Base-by-base conservation (phyloP, 2,797 vertebrate species). In the Neoniphon sammara region DNA sequence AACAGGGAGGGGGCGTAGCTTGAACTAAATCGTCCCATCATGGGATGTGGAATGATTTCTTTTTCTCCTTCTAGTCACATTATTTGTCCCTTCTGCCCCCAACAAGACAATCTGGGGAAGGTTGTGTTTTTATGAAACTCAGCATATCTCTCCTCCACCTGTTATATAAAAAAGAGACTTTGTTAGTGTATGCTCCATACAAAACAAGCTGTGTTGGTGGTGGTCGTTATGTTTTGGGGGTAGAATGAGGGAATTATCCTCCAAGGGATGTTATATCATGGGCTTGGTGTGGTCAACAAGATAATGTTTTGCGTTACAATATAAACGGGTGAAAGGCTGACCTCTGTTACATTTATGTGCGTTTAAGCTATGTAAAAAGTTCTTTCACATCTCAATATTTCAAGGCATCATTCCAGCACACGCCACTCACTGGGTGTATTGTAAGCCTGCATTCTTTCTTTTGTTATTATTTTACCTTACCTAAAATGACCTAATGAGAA, bases 351-450 rank as follows among this genome's bases (percentile, higher is more conserved):
- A 60, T 62, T 46, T 53, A 58, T 60, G 20, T 58, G 58, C 58
- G 67, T 81, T 25, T 54, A n/a, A 30, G n/a, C 46, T 17, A 42
- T 23, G 70, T 67, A 66, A 60, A 66, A 23, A 11, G 71, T 77
- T 80, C 36, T 75, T 55, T 42, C 42, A 20, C n/a, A 39, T 14
- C 66, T 64, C 75, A 49, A 63, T 50, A 66, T 66, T 56, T 85
- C 46, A 23, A 80, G 63, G 59, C 78, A 82, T 84, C 88, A 90
- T 89, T 91, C 90, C 88, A 88, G 70, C 80, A 23, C 62, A n/a
- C 12, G 10, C 73, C 72, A 30, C 30, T 64, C 57, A 30, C 56
- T 54, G 18, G 47, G 4, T 1, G 30, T 18, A 20, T 57, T 18
- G 59, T 21, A 17, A 34, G 23, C 11, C 20, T 21, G 8, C 8